phyloP scores from a whole-genome alignment of 2,888 invertebrate genomes.

The Sepiola atlantica region DNA sequence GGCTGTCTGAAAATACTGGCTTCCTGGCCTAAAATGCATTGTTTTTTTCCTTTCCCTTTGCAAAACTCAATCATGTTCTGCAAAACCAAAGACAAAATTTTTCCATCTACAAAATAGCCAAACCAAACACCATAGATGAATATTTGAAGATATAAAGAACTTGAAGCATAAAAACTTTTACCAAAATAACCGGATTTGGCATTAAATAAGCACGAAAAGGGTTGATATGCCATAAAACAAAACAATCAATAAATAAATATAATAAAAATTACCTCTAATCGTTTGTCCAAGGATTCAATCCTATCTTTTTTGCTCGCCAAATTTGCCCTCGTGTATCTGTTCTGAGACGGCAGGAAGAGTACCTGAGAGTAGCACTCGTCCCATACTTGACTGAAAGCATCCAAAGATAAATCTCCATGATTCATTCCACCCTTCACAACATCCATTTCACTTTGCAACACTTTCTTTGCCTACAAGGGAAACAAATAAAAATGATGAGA shows the following conservation, averaged over 20 bases:
- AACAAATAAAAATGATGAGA: neutral
- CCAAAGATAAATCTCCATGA: conserved; percentile 93
- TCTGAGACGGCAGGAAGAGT: conserved; percentile 91
- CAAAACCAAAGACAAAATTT: too few relatives aligned
- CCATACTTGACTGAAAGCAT: conserved; percentile 94
- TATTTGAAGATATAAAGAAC: too few relatives aligned
- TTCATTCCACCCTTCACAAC: conserved; percentile 94
- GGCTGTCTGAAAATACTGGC: too few relatives aligned
- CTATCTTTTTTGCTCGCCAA: conserved; percentile 96
- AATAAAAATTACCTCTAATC: conserved; percentile 80
- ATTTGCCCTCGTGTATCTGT: conserved; percentile 93
- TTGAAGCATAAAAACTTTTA: too few relatives aligned
- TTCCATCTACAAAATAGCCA: too few relatives aligned
- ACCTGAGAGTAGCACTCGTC: conserved; percentile 95
- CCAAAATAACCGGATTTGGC: too few relatives aligned
- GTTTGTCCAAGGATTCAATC: conserved; percentile 92
- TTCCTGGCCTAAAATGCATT: too few relatives aligned
- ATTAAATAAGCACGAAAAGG: too few relatives aligned
- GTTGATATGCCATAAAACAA: too few relatives aligned
- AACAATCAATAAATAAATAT: neutral
- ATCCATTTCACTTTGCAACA: conserved; percentile 83
- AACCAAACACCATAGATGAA: too few relatives aligned
- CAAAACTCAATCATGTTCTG: too few relatives aligned
- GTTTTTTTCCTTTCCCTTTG: too few relatives aligned
- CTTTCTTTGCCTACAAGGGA: conserved; percentile 61